Evolutionary conservation across 2,797 vertebrate species (phyloP).

Genomic region (Rhadinocentrus ornatus): DNA sequence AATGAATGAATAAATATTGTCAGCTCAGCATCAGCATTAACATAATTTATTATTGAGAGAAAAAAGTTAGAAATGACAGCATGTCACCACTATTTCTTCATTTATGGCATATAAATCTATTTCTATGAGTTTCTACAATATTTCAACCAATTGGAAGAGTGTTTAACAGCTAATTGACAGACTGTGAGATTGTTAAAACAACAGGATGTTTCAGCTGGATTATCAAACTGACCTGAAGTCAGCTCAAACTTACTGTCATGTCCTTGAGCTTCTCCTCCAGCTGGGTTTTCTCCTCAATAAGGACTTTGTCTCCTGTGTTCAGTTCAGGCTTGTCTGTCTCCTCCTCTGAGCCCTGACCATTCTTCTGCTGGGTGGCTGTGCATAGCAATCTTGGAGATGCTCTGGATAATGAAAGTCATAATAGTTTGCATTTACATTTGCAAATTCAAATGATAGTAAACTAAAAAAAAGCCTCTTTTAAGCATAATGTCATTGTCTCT

Average conservation of each 20-base stretch:
- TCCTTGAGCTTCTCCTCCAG: conserved; percentile 93
- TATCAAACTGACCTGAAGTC: neutral
- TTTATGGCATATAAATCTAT: neutral
- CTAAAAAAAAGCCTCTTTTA: too few relatives aligned
- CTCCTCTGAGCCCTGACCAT: conserved; percentile 84
- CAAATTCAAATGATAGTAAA: too few relatives aligned
- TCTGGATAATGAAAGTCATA: conserved; percentile 44
- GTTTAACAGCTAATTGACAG: neutral
- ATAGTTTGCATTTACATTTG: too few relatives aligned
- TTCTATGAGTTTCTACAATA: neutral
- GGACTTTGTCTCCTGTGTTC: conserved; percentile 76
- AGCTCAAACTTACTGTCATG: conserved; percentile 83
- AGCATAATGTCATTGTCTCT: neutral
- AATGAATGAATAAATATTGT: too few relatives aligned
- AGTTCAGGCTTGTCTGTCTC: conserved; percentile 79
- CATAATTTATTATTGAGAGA: too few relatives aligned
- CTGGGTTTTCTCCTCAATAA: conserved; percentile 88
- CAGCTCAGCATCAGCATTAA: too few relatives aligned
- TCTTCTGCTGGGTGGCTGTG: conserved; percentile 90
- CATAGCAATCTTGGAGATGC: conserved; percentile 85
- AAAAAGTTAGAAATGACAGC: too few relatives aligned
- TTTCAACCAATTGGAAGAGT: neutral
- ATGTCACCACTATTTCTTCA: too few relatives aligned
- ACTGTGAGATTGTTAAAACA: neutral
- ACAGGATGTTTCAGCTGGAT: neutral